phyloP scores from a whole-genome alignment of 1,140 invertebrate species.

The Meteorus sp. region DNA sequence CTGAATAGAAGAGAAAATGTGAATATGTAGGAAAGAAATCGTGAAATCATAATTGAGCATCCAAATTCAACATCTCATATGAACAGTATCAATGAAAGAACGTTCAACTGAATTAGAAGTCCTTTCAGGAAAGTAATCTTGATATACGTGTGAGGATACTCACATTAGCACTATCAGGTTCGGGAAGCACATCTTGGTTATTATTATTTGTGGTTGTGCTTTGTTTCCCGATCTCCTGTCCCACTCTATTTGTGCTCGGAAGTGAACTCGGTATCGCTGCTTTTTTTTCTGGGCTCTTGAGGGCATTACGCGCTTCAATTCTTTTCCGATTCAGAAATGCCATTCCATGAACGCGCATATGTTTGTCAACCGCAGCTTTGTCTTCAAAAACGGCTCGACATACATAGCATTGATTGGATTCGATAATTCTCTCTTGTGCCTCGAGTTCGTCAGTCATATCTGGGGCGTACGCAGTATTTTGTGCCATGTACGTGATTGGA shows the following conservation, averaged over 20 bases:
- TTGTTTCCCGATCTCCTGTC: slow-evolving; percentile 5
- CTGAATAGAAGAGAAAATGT: too few relatives aligned
- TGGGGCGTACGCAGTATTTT: slow-evolving; percentile 62
- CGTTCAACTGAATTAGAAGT: too few relatives aligned
- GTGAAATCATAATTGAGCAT: too few relatives aligned
- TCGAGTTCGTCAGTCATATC: slow-evolving; percentile 51
- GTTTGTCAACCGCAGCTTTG: slow-evolving; percentile 60
- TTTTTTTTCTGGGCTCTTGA: slow-evolving; percentile 37
- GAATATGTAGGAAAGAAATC: too few relatives aligned
- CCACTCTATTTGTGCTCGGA: neutral
- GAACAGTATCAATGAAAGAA: too few relatives aligned
- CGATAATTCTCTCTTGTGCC: slow-evolving; percentile 49
- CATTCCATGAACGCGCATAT: slow-evolving; percentile 70
- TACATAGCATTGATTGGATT: slow-evolving; percentile 68
- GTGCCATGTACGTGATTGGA: slow-evolving; percentile 61
- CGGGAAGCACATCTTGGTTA: neutral
- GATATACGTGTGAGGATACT: slow-evolving; percentile 16
- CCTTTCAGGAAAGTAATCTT: slow-evolving; percentile 15
- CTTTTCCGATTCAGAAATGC: slow-evolving; percentile 62
- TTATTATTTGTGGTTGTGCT: neutral
- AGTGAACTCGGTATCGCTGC: neutral
- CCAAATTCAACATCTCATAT: too few relatives aligned
- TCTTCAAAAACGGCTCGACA: slow-evolving; percentile 65
- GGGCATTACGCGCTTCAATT: slow-evolving; percentile 48
- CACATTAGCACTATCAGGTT: neutral